phyloP scores from a whole-genome alignment of 2,888 invertebrate genomes.

The Automeris io region DNA sequence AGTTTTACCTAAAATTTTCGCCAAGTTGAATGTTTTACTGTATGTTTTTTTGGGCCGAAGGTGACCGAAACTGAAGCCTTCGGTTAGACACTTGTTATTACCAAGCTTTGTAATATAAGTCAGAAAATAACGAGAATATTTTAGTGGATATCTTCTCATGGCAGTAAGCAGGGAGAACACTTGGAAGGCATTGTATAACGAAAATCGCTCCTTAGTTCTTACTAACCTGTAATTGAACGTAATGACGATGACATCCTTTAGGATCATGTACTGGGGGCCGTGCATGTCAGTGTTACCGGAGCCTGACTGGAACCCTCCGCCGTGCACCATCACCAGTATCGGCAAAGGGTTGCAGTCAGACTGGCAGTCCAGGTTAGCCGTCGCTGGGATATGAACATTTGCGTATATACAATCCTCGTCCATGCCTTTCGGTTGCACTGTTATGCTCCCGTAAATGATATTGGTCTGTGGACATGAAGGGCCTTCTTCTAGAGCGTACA shows the following conservation, averaged over 20 bases:
- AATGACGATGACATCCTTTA: conserved; percentile 36
- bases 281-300: conserved; percentile 15
- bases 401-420: conserved; percentile 33
- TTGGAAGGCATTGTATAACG: too few species aligned
- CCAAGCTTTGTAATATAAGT: too few species aligned
- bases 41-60: too few species aligned
- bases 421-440: conserved; percentile 18
- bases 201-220: background rate
- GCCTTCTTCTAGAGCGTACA: conserved; percentile 70
- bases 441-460: conserved; percentile 24
- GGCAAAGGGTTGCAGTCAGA: conserved; percentile 7
- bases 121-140: too few species aligned
- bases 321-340: conserved; percentile 16
- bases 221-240: conserved; percentile 54
- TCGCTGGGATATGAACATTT: conserved; percentile 24
- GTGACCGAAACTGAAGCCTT: too few species aligned
- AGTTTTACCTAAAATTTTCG: too few species aligned
- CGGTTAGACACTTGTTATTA: too few species aligned
- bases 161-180: too few species aligned
- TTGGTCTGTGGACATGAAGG: conserved; percentile 75
- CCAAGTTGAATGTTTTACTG: too few species aligned
- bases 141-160: too few species aligned
- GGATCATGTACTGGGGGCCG: conserved; percentile 23
- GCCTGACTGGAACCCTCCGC: conserved; percentile 13
- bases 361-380: background rate